Base-by-base conservation (phyloP, 1,140 invertebrate species). In the Philotrypesis tridentata region DNA sequence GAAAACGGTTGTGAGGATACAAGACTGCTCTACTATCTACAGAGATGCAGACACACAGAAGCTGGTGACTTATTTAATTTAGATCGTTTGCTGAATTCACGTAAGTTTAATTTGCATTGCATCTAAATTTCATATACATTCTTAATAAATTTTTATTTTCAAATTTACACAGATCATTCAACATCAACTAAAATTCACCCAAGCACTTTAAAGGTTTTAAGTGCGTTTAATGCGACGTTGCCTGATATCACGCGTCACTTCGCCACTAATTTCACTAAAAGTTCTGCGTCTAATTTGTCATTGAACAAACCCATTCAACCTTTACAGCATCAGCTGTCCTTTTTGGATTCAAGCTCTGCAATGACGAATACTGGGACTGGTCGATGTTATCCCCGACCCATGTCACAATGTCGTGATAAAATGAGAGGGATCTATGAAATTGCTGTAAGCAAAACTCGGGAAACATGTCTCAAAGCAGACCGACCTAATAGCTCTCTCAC, bases 41-140 rank as follows among this genome's bases (percentile, higher is more conserved):
- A 92, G 73, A 85, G 90, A 7, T 92, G 91, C 63, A 86, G 89
- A 21, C 92, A 93, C 70, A 86, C 90, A 0, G 89, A 92, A 63
- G 89, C 92, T 0, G 90, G 90, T 55, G 92, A 92, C 83, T 83
- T 92, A 17, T 83, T 75, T 76, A 21, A 29, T 25, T n/a, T 71
- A 2, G 67, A 80, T 17, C 48, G 9, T 55, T 61, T 33, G 17
- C n/a, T 65, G 0, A 73, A 78, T 78, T 71, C 65, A 23, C 63
- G 80, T 82, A 25, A 82, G 80, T 40, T 21, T 25, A 0, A 1
- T 63, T 40, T 31, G 6, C 60, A 29, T 60, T 60, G 7, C 4
- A 31, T 31, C 4, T 79, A 60, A 55, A 70, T 43, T 7, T 55
- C n/a, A 83, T 37, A 23, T 31, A 0, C 29, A 48, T 6, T 25